phyloP scores from a whole-genome alignment of 2,113 vertebrate genomes.

The Chamaea fasciata region DNA sequence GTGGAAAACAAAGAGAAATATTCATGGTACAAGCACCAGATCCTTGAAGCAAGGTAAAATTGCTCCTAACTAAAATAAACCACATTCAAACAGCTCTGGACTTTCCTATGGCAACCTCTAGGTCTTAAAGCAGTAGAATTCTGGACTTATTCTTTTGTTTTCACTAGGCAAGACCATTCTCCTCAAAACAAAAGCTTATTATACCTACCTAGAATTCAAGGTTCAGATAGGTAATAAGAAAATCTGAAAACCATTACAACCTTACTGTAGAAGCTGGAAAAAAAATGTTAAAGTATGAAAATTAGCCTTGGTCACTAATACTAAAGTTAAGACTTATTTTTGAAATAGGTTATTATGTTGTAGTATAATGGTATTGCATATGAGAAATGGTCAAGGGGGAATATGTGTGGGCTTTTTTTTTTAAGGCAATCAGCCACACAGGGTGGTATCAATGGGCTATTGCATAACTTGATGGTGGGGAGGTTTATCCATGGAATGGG shows the following conservation, averaged over 20 bases:
- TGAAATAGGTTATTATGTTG: background rate
- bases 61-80: background rate
- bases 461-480: background rate
- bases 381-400: background rate
- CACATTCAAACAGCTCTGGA: background rate
- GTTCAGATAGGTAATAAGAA: background rate
- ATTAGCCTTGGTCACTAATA: background rate
- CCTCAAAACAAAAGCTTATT: background rate
- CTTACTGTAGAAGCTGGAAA: background rate
- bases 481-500: background rate
- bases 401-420: background rate
- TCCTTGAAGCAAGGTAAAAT: background rate
- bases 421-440: background rate
- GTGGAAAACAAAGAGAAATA: background rate
- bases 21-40: background rate
- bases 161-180: background rate
- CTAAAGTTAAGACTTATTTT: background rate
- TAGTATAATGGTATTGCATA: background rate
- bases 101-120: slow-evolving; percentile 22
- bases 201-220: background rate
- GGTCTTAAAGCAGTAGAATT: background rate
- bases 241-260: background rate
- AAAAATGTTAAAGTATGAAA: background rate
- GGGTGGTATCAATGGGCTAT: rapidly evolving
- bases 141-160: background rate